These are phyloP conservation scores for Lochmaea capreae DNA, from an alignment of 2,888 invertebrate genomes.

Conservation along the genomic window DNA sequence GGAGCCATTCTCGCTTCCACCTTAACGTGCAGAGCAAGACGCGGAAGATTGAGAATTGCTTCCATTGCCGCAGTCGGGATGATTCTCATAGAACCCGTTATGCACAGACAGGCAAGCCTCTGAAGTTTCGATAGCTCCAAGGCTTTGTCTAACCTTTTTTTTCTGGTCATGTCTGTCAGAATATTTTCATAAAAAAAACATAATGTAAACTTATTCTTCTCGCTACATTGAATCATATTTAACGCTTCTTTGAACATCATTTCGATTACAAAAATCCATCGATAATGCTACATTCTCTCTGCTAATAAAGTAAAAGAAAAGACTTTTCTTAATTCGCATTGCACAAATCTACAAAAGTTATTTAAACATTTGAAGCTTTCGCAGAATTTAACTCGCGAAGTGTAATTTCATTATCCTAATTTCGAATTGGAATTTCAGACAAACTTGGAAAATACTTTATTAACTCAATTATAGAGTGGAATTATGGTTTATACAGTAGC, in stretches of 20 bases:
- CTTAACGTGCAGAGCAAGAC: no score
- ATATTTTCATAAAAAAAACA: no score
- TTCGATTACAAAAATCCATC: slow-evolving; percentile 12
- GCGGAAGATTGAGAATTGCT: no score
- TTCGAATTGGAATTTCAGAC: slow-evolving; percentile 32
- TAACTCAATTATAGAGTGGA: slow-evolving; percentile 37
- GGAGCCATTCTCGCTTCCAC: no score
- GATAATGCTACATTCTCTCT: slow-evolving; percentile 25
- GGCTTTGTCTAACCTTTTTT: no score
- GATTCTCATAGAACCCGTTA: no score
- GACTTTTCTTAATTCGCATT: slow-evolving; percentile 30
- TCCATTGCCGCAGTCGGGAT: no score
- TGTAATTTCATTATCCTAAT: slow-evolving; percentile 38
- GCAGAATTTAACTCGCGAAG: slow-evolving; percentile 30
- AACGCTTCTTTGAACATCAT: neutral
- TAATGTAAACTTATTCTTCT: neutral
- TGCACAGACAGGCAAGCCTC: no score
- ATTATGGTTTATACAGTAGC: slow-evolving; percentile 30
- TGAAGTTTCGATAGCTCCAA: no score
- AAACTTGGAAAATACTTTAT: slow-evolving; percentile 37
- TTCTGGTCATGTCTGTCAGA: no score
- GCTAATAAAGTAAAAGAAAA: slow-evolving; percentile 16
- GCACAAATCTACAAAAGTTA: slow-evolving; percentile 37
- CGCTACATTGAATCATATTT: neutral
- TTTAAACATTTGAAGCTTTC: slow-evolving; percentile 39